phyloP scores from a whole-genome alignment of 2,113 vertebrate species.

The Pseudonaja textilis region DNA sequence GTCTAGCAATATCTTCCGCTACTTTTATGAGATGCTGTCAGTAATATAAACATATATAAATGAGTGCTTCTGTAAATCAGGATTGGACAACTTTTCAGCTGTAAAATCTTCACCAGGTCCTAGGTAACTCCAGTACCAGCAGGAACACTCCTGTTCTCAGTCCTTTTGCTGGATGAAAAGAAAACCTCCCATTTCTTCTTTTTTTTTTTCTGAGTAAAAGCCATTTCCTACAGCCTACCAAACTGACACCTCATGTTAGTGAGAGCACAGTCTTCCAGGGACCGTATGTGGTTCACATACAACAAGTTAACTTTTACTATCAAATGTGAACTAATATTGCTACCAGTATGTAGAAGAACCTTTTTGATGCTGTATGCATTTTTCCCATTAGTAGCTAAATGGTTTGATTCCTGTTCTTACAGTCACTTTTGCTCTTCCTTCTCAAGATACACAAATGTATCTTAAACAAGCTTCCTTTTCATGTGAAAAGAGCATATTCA shows the following conservation, averaged over 20 bases:
- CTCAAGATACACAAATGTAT: background rate
- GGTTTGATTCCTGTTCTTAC: background rate
- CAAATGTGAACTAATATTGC: background rate
- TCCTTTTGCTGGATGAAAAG: background rate
- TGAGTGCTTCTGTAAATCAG: no score
- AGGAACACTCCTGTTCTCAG: background rate
- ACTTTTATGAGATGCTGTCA: background rate
- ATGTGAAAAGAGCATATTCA: background rate
- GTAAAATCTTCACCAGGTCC: background rate
- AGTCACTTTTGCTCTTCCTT: background rate
- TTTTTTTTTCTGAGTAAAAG: background rate
- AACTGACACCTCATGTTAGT: background rate
- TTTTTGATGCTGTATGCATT: background rate
- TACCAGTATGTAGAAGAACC: background rate
- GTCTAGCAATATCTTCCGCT: conserved; percentile 13
- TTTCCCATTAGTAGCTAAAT: background rate
- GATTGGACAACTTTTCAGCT: background rate
- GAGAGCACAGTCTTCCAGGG: background rate
- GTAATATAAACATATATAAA: no score
- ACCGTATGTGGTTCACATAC: background rate
- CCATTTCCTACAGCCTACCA: background rate
- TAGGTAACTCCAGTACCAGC: background rate
- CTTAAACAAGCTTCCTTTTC: background rate
- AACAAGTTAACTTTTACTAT: background rate
- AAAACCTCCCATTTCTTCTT: background rate